Percentiles rank a stretch among this genome's conserved stretches.
phyloP scores from a whole-genome alignment of 1,140 invertebrate genomes.

The Physella acuta region DNA sequence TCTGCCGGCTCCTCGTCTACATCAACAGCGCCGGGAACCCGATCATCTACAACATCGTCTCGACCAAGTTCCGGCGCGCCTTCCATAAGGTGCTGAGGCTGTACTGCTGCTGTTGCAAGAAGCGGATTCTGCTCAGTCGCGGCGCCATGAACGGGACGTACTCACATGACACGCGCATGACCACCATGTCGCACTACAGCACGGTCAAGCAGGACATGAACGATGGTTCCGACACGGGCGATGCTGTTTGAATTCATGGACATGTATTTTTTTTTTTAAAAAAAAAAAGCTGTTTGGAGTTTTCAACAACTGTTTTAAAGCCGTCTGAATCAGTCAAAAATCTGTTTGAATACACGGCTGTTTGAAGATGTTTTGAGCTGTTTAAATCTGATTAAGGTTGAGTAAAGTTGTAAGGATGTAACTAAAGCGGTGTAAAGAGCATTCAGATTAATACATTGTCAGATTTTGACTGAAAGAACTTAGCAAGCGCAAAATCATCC shows the following conservation, averaged over 20 bases:
- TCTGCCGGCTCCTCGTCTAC: conserved; percentile 64
- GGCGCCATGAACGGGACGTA: neutral
- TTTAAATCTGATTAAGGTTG: no score
- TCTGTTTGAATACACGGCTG: no score
- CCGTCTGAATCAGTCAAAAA: no score
- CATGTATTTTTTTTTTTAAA: neutral
- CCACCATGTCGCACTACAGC: conserved; percentile 33
- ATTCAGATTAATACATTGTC: no score
- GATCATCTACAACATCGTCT: conserved; percentile 50
- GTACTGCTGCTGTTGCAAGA: conserved; percentile 16
- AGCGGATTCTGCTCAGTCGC: neutral
- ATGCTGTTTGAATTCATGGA: neutral
- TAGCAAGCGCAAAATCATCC: no score
- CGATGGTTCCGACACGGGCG: conserved; percentile 4
- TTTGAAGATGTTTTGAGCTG: no score
- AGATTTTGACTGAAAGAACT: no score
- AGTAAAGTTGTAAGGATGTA: no score
- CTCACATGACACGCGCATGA: conserved; percentile 25
- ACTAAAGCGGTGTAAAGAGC: no score
- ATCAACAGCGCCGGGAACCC: conserved; percentile 54
- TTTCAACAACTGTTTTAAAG: neutral
- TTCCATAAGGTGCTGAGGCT: conserved; percentile 32
- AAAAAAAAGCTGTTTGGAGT: neutral
- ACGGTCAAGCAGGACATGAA: conserved; percentile 19
- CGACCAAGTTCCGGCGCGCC: conserved; percentile 44